A percentile compares a stretch with the other conserved stretches of the same genome.
Evolutionary conservation across 2,888 invertebrate genomes (phyloP).

Genomic region (Ennomos fuscantarius): DNA sequence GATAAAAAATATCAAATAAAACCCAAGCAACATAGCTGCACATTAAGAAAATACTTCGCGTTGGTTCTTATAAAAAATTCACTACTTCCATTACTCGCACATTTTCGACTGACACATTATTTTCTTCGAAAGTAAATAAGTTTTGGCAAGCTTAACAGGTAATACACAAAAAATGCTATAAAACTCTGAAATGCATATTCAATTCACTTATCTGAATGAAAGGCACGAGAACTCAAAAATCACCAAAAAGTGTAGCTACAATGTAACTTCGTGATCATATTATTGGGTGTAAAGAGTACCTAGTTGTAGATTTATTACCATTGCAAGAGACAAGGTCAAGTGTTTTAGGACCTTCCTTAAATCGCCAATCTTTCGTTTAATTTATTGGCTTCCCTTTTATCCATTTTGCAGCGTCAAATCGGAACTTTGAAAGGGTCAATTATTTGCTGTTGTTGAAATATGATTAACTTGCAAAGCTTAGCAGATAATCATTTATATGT

Average conservation of each 20-base stretch:
- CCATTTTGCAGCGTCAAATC: constrained; percentile 29
- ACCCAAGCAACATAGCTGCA: too few species aligned
- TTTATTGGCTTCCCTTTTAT: constrained; percentile 24
- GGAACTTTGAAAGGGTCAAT: constrained; percentile 16
- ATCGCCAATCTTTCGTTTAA: constrained; percentile 26
- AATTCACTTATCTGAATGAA: constrained; percentile 57
- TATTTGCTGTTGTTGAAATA: constrained; percentile 14
- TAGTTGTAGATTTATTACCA: constrained; percentile 27
- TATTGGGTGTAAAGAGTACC: constrained; percentile 33
- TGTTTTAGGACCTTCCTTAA: constrained; percentile 25
- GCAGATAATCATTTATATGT: not conserved
- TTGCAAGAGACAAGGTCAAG: constrained; percentile 42
- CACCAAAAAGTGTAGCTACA: constrained; percentile 36
- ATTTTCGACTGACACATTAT: constrained; percentile 4
- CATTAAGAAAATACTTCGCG: not conserved
- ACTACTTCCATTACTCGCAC: constrained; percentile 1
- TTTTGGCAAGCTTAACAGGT: constrained; percentile 8
- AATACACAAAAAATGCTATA: constrained; percentile 22
- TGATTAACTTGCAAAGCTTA: not conserved
- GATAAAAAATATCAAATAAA: too few species aligned
- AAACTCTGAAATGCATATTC: constrained; percentile 47
- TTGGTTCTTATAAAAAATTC: not conserved
- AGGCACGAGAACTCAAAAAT: constrained; percentile 48
- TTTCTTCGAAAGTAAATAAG: constrained; percentile 4
- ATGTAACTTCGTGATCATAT: constrained; percentile 56